Evolutionary conservation across 1,140 invertebrate species (phyloP).

Genomic region (Mycetomoellerius zeteki): DNA sequence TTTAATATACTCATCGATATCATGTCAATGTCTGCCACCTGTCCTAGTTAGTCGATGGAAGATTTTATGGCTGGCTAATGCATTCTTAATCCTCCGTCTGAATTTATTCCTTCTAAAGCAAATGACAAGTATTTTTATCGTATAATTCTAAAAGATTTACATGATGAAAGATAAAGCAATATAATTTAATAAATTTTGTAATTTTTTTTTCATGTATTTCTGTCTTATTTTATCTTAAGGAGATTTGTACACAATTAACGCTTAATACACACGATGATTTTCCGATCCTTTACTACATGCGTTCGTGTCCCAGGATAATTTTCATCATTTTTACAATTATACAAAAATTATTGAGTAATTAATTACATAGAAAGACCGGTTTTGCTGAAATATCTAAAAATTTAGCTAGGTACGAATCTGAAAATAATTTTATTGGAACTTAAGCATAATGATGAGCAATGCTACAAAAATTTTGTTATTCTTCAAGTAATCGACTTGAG

Average conservation of each 20-base stretch:
- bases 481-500: too few species aligned
- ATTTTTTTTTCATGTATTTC: background rate
- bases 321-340: too few species aligned
- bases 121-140: constrained; percentile 2
- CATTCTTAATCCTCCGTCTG: constrained; percentile 6
- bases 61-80: constrained; percentile 30
- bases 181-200: background rate
- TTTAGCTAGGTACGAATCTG: too few species aligned
- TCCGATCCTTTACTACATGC: too few species aligned
- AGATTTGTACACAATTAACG: background rate
- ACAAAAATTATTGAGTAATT: too few species aligned
- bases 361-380: too few species aligned
- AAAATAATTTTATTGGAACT: too few species aligned
- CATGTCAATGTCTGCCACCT: background rate
- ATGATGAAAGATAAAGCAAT: background rate
- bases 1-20: constrained; percentile 45
- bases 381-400: too few species aligned
- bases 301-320: too few species aligned
- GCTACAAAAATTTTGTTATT: too few species aligned
- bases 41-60: constrained; percentile 15
- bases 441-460: too few species aligned
- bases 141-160: background rate
- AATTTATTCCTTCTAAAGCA: background rate
- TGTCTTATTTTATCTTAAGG: background rate
- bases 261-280: too few species aligned